Evolutionary conservation across 2,888 invertebrate genomes (phyloP), one percentile per base, ranked within the genome.

Genomic region (Frankliniella intonsa): DNA sequence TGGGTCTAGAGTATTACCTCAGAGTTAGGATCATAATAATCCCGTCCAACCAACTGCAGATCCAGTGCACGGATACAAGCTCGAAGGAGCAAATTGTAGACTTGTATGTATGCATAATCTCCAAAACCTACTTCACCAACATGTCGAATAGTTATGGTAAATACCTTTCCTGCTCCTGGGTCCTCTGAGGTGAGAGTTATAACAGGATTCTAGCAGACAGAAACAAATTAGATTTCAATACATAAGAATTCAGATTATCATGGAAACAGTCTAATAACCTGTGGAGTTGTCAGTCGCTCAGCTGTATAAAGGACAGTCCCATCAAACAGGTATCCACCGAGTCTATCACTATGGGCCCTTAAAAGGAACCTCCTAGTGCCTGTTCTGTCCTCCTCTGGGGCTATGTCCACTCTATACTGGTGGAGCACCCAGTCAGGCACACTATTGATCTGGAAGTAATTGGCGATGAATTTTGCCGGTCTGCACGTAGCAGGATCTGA

Each of bases 51-150:
- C 3, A 94, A 87, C 85, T 94, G 92, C 3, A 95, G 87, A 0
- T 93, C 87, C 27, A 95, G 87, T 3, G 90, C 87, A 0, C 89
- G 89, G 83, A 94, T 89, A 84, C 93, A 93, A 85, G 92, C 93
- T 3, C 95, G 89, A 84, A 95, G 90, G 0, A 95, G 91, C 8
- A 95, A 91, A 85, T 96, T 95, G 83, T 95, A 93, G 0, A 96
- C 90, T 85, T 95, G 95, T 0, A 95, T 87, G 84, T 94, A 93
- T 81, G 93, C 92, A 62, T 90, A 90, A 85, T 95, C 94, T 0
- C 92, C 92, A 25, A 90, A 90, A 0, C 89, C 89, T 0, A 95
- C 89, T 50, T 92, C 92, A 0, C 92, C 91, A 0, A 92, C 92
- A 12, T 91, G 86, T 80, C 83, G 84, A 1, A 91, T 88, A 0